Conservation (phyloP, 1,140 invertebrate species). For the Musca vetustissima region DNA sequence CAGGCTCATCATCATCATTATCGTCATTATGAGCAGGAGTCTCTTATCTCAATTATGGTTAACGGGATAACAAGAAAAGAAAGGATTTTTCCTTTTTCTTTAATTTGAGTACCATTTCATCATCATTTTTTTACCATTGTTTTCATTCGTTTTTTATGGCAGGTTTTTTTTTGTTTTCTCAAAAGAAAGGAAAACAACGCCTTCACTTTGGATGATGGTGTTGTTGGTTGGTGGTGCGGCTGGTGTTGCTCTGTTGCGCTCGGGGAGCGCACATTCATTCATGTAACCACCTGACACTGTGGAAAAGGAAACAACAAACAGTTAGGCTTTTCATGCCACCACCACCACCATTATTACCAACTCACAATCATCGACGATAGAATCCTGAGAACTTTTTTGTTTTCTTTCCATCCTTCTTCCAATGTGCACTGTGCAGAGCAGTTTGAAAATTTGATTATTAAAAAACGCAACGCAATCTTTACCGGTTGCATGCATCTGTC, state of each 20-base stretch:
- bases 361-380: background rate
- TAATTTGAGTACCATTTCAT: no score
- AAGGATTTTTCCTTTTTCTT: background rate
- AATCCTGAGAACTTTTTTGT: background rate
- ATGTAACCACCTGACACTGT: background rate
- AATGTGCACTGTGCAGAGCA: background rate
- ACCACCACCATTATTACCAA: no score
- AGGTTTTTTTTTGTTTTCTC: background rate
- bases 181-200: slow-evolving; percentile 7
- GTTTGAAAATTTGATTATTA: slow-evolving; percentile 3
- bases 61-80: background rate
- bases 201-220: background rate
- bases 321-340: slow-evolving; percentile 5
- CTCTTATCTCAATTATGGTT: background rate
- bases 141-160: background rate
- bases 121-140: background rate
- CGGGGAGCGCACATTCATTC: no score
- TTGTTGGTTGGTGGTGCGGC: no score
- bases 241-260: no score
- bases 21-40: no score
- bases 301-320: background rate
- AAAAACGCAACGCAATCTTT: slow-evolving; percentile 3
- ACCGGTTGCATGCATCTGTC: no score
- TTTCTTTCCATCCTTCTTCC: background rate
- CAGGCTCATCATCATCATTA: no score